Evolutionary conservation across 2,888 invertebrate species (phyloP).

Genomic region (Drosophila flavopinicola): DNA sequence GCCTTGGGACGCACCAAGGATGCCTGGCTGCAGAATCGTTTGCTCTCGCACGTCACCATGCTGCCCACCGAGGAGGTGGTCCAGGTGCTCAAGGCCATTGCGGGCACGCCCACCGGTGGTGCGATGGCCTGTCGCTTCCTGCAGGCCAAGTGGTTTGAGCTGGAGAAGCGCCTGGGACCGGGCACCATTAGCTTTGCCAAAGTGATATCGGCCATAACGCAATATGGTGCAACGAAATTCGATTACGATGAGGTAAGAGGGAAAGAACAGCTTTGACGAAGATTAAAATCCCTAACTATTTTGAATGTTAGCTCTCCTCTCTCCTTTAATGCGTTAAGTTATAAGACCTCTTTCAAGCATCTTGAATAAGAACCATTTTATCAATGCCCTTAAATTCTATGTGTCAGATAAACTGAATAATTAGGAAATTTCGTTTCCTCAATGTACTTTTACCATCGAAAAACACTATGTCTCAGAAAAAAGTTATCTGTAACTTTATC

Average conservation of each 20-base stretch:
- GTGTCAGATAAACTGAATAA: too few relatives aligned
- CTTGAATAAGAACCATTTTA: too few relatives aligned
- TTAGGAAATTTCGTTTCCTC: too few relatives aligned
- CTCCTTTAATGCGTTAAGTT: too few relatives aligned
- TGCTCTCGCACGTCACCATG: conserved; percentile 84
- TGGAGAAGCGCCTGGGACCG: conserved; percentile 83
- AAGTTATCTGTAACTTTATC: too few relatives aligned
- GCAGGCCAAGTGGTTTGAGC: conserved; percentile 84
- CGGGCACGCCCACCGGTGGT: conserved; percentile 84
- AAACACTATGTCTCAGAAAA: too few relatives aligned
- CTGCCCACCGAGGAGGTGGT: conserved; percentile 84
- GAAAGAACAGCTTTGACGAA: too few relatives aligned
- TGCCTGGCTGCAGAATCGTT: conserved; percentile 85
- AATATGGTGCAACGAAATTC: conserved; percentile 85
- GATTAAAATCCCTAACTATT: too few relatives aligned
- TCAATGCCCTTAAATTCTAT: too few relatives aligned
- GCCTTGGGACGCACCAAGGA: conserved; percentile 84
- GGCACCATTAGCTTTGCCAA: conserved; percentile 84
- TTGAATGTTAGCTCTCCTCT: too few relatives aligned
- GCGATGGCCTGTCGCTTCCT: conserved; percentile 85
- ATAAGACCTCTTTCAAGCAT: too few relatives aligned
- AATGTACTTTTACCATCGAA: too few relatives aligned
- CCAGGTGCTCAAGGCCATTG: conserved; percentile 84
- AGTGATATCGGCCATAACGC: conserved; percentile 85
- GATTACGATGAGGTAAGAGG: conserved; percentile 84